Evolutionary conservation across 2,797 vertebrate species (phyloP), one percentile per base, ranked within the genome.

Genomic region (Myiotriccus ornatus): DNA sequence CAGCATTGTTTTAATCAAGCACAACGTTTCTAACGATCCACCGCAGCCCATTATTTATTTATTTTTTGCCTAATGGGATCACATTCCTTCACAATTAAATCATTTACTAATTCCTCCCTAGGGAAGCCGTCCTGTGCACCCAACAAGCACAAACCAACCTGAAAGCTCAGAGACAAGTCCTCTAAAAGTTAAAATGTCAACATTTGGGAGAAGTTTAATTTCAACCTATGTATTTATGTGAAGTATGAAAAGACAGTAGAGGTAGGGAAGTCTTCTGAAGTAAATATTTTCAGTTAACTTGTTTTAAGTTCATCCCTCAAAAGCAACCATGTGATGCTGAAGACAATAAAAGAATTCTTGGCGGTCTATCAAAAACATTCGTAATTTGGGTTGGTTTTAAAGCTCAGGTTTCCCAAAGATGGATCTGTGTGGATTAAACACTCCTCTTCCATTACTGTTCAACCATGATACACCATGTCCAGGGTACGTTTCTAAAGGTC

Each of bases 51-150:
- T 68, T 84, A 74, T 53, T 73, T 76, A 50, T 92, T 75, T 95
- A 70, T 92, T 94, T 95, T 68, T 39, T 53, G 32, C 64, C 87
- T 95, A 97, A 93, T 90, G 90, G 89, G 78, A 53, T 49, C 71
- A 56, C 95, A 96, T 97, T 97, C 93, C 92, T 95, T n/a, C 82
- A 93, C 77, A 90, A 96, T 87, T 93, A 94, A 94, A 95, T 96
- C 60, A 96, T 84, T 89, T 82, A 87, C 80, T 90, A 89, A 84
- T 76, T 95, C 83, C 74, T 95, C 87, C 81, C 34, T 0, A 3
- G 68, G 56, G 63, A 87, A 37, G 27, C 35, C 88, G 79, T 90
- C 90, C 88, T 81, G 67, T 21, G 63, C 52, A 82, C 84, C 94
- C 87, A 92, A 93, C 25, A 47, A 95, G 80, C 84, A 73, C 10